Evolutionary conservation across 2,797 vertebrate species (phyloP).

Genomic region (Poliocrania exsul): DNA sequence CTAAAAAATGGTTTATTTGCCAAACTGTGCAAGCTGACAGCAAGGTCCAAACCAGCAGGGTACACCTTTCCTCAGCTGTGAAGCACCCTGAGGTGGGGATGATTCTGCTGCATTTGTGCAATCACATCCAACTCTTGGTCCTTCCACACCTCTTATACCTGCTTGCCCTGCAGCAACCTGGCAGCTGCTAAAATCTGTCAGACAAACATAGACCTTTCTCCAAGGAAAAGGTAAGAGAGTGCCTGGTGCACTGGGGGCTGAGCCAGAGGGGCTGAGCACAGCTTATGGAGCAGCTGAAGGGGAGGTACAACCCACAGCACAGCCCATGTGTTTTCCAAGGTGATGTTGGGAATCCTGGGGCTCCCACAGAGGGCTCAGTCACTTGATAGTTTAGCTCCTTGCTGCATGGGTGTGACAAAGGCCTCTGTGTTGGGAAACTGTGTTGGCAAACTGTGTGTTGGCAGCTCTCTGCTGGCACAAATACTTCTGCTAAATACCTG

Average conservation of each 20-base stretch:
- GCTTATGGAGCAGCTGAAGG: fast-evolving
- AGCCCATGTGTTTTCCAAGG: fast-evolving
- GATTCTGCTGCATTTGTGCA: not conserved
- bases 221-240: too few species aligned
- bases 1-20: not conserved
- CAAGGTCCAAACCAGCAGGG: fast-evolving
- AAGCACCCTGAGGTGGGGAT: not conserved
- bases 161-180: not conserved
- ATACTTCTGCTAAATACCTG: fast-evolving
- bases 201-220: fast-evolving
- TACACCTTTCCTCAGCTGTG: not conserved
- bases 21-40: not conserved
- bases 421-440: not conserved
- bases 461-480: not conserved
- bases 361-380: fast-evolving
- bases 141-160: not conserved
- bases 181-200: not conserved
- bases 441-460: not conserved
- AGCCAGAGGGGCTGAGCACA: not conserved
- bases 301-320: not conserved
- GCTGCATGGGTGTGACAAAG: fast-evolving
- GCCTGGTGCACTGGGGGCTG: not conserved
- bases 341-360: fast-evolving
- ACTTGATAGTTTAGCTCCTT: not conserved
- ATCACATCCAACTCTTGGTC: not conserved